phyloP scores from a whole-genome alignment of 2,888 invertebrate species.

The Sarcophaga subvicina region DNA sequence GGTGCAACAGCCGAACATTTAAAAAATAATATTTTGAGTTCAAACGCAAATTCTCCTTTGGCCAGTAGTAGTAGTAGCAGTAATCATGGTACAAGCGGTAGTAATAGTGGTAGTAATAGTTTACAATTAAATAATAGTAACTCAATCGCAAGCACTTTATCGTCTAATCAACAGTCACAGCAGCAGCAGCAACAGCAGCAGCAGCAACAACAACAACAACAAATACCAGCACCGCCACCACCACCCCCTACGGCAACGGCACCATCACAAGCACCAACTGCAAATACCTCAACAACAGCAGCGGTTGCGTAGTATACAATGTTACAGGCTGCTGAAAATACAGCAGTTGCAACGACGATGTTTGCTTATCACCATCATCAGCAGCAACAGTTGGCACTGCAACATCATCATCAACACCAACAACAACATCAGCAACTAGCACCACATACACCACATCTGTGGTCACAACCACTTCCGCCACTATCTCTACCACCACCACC shows the following conservation, averaged over 20 bases:
- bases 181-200: conserved; percentile 72
- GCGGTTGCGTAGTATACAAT: conserved; percentile 82
- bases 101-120: conserved; percentile 72
- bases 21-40: conserved; percentile 69
- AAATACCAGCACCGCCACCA: conserved; percentile 74
- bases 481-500: conserved; percentile 53
- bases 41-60: conserved; percentile 71
- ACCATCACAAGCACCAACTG: conserved; percentile 72
- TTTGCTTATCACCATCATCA: conserved; percentile 71
- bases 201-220: conserved; percentile 74
- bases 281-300: conserved; percentile 79
- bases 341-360: conserved; percentile 71
- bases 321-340: conserved; percentile 74
- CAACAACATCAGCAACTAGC: conserved; percentile 21
- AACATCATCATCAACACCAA: conserved; percentile 37
- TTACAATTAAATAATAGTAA: conserved; percentile 60
- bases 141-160: conserved; percentile 62
- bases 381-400: conserved; percentile 32
- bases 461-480: conserved; percentile 61
- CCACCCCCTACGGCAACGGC: conserved; percentile 72
- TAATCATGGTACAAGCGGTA: conserved; percentile 66
- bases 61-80: conserved; percentile 67
- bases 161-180: conserved; percentile 60
- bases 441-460: conserved; percentile 54
- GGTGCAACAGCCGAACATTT: conserved; percentile 69